phyloP scores from a whole-genome alignment of 2,888 invertebrate species.

The Cactoblastis cactorum region DNA sequence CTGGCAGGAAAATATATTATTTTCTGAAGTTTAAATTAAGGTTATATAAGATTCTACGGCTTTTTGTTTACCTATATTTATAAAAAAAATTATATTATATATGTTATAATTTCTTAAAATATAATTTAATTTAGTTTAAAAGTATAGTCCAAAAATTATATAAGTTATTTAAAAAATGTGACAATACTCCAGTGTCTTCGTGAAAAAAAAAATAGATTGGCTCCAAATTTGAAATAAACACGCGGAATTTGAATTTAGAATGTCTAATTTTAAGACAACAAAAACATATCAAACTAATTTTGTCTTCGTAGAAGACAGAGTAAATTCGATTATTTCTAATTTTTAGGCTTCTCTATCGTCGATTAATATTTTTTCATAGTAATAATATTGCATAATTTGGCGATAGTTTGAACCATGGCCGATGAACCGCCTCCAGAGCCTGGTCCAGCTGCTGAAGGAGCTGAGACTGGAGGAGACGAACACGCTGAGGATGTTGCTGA shows the following conservation, averaged over 20 bases:
- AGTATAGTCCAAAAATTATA: no score
- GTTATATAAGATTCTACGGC: no score
- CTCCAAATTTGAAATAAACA: slow-evolving; percentile 11
- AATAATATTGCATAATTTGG: background rate
- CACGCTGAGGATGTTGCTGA: slow-evolving; percentile 34
- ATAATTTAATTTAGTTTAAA: no score
- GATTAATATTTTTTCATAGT: background rate
- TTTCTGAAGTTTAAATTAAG: no score
- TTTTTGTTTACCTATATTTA: no score
- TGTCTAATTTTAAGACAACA: slow-evolving; percentile 9
- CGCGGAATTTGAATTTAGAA: slow-evolving; percentile 23
- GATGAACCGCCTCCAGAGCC: slow-evolving; percentile 30
- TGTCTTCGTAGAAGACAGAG: background rate
- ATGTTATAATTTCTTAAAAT: no score
- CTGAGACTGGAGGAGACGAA: slow-evolving; percentile 20
- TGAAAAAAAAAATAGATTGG: background rate
- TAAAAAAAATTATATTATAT: no score
- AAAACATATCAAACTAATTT: background rate
- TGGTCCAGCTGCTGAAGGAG: slow-evolving; percentile 19
- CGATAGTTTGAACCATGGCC: slow-evolving; percentile 35
- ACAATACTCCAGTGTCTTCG: no score
- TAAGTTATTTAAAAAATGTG: no score
- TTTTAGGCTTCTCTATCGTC: background rate
- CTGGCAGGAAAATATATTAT: no score
- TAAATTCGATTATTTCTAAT: background rate